These are phyloP conservation scores for Melierax canorus DNA, from an alignment of 2,113 vertebrate species.

Conservation along the genomic window DNA sequence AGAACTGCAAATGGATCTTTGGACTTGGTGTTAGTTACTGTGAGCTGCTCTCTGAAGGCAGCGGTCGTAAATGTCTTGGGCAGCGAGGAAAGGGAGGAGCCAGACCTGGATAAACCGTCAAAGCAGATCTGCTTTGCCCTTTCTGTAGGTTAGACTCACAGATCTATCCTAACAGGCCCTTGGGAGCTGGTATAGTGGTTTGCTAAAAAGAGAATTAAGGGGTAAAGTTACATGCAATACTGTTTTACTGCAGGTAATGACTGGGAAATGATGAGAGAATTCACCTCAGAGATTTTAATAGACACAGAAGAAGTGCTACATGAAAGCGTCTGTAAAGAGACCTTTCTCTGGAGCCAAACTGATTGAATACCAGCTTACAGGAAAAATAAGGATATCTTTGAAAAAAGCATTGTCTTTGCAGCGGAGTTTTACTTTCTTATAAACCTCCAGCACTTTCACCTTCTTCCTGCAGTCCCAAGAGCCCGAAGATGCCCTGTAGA, in stretches of 20 bases:
- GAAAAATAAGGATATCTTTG: background rate
- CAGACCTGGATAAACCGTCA: background rate
- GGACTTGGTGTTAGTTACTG: background rate
- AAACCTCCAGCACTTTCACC: background rate
- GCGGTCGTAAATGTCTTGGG: background rate
- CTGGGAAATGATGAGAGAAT: background rate
- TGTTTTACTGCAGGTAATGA: background rate
- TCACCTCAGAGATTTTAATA: background rate
- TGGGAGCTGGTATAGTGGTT: background rate
- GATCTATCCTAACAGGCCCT: background rate
- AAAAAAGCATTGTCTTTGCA: background rate
- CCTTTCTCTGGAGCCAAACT: background rate
- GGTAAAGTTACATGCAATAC: background rate
- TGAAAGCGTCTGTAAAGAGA: background rate
- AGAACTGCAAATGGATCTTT: background rate
- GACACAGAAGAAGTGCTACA: background rate
- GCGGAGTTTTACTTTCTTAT: background rate
- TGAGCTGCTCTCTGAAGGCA: background rate
- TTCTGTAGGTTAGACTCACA: background rate
- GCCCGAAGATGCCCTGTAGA: background rate
- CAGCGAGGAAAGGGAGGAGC: background rate
- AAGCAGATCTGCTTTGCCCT: background rate
- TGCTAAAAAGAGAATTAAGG: background rate
- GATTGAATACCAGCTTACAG: background rate
- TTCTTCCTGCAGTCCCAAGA: slow-evolving; percentile 11